These are phyloP conservation scores for Cichladusa arquata DNA, from an alignment of 2,113 vertebrate species.

Conservation along the genomic window DNA sequence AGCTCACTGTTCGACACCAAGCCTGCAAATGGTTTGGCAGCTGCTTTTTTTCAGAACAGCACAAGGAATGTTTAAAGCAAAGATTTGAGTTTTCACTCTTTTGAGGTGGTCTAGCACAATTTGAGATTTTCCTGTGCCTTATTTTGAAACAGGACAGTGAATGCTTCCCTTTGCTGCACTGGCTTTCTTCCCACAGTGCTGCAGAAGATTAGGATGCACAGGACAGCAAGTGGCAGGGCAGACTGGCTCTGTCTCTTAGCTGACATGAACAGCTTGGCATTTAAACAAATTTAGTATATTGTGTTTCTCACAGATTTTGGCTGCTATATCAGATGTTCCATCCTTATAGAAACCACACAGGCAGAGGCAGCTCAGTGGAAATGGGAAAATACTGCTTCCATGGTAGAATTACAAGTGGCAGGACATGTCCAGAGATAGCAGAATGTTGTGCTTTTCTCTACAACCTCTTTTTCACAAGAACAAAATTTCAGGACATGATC, in stretches of 20 bases:
- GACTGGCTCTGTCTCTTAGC: not conserved
- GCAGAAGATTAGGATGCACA: not conserved
- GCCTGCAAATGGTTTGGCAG: not conserved
- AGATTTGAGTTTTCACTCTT: not conserved
- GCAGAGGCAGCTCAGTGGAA: not conserved
- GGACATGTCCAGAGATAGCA: not conserved
- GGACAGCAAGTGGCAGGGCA: not conserved
- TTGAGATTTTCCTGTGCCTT: not conserved
- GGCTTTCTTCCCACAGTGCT: not conserved
- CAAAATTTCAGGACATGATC: not conserved
- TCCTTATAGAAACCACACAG: not conserved
- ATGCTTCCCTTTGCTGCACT: accelerated
- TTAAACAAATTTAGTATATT: not conserved
- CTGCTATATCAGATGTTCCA: not conserved
- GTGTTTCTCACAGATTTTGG: not conserved
- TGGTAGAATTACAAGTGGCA: not conserved
- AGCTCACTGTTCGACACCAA: not conserved
- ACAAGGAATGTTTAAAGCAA: not conserved
- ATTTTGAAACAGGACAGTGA: not conserved
- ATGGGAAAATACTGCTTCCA: not conserved
- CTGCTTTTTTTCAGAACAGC: not conserved
- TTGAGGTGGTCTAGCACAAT: not conserved
- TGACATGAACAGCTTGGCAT: not conserved
- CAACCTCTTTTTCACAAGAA: not conserved
- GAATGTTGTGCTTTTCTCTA: not conserved